phyloP scores from a whole-genome alignment of 2,113 vertebrate species.

The Lamprologus speciosus region DNA sequence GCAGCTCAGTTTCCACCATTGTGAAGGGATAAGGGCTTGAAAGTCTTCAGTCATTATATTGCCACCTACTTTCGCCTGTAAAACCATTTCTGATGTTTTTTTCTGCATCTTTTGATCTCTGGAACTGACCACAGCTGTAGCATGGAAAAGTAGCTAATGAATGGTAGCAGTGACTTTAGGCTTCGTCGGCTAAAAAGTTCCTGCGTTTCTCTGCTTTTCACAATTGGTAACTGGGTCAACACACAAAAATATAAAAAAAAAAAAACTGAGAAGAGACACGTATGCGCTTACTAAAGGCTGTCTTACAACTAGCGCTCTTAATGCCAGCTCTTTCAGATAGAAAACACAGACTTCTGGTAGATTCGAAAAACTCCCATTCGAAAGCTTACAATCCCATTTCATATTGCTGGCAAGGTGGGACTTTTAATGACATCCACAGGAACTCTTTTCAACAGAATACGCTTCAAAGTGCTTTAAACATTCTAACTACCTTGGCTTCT shows the following conservation, averaged over 20 bases:
- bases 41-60: slow-evolving; percentile 17
- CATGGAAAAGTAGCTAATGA: slow-evolving; percentile 26
- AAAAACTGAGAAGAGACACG: not conserved
- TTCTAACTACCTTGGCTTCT: not conserved
- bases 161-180: slow-evolving; percentile 11
- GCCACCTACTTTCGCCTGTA: not conserved
- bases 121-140: not conserved
- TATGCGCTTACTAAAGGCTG: not conserved
- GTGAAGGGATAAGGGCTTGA: not conserved
- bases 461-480: not conserved
- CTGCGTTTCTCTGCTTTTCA: not conserved
- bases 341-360: not conserved
- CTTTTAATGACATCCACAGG: not conserved
- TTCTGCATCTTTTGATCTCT: slow-evolving; percentile 21
- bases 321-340: not conserved
- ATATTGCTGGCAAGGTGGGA: not conserved
- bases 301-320: not conserved
- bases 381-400: not conserved
- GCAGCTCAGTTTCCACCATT: slow-evolving; percentile 33
- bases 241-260: not conserved
- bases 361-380: not conserved
- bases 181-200: not conserved
- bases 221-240: slow-evolving; percentile 12
- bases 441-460: not conserved
- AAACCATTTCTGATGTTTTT: not conserved